phyloP scores from a whole-genome alignment of 2,797 vertebrate species.

The Spizella passerina region DNA sequence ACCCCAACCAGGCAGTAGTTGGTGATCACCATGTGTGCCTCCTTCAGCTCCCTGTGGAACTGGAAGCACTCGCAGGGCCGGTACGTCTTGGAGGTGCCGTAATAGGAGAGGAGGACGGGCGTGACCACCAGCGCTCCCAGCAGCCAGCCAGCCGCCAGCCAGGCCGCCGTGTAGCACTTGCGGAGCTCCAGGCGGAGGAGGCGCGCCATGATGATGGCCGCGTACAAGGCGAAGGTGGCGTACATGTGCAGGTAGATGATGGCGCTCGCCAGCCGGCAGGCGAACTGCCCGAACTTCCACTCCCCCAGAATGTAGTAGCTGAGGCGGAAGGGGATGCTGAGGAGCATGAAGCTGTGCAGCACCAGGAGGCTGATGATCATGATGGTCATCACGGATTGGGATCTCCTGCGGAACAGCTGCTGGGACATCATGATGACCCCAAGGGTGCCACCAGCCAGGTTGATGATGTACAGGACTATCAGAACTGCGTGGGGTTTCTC shows the following conservation, averaged over 20 bases:
- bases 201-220: slow-evolving; percentile 57
- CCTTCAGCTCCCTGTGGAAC: slow-evolving; percentile 66
- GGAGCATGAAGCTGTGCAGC: slow-evolving; percentile 72
- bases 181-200: slow-evolving; percentile 36
- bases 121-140: slow-evolving; percentile 30
- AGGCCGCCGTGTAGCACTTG: slow-evolving; percentile 15
- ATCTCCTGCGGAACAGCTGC: slow-evolving; percentile 54
- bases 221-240: slow-evolving; percentile 71
- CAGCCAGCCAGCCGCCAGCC: slow-evolving; percentile 69
- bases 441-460: slow-evolving; percentile 57
- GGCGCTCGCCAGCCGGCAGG: slow-evolving; percentile 67
- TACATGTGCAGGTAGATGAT: slow-evolving; percentile 78
- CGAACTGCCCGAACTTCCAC: slow-evolving; percentile 55
- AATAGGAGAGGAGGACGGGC: slow-evolving; percentile 47
- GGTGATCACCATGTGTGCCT: neutral
- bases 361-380: slow-evolving; percentile 72
- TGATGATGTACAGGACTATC: slow-evolving; percentile 39
- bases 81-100: neutral
- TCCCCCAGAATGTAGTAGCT: slow-evolving; percentile 61
- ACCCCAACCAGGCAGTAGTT: slow-evolving; percentile 69
- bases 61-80: slow-evolving; percentile 62
- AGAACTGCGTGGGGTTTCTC: neutral
- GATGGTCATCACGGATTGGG: slow-evolving; percentile 55
- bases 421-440: slow-evolving; percentile 66
- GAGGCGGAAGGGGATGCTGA: slow-evolving; percentile 78